These are phyloP conservation scores for Eristalinus aeneus DNA, from an alignment of 2,888 invertebrate species.

Conservation along the genomic window DNA sequence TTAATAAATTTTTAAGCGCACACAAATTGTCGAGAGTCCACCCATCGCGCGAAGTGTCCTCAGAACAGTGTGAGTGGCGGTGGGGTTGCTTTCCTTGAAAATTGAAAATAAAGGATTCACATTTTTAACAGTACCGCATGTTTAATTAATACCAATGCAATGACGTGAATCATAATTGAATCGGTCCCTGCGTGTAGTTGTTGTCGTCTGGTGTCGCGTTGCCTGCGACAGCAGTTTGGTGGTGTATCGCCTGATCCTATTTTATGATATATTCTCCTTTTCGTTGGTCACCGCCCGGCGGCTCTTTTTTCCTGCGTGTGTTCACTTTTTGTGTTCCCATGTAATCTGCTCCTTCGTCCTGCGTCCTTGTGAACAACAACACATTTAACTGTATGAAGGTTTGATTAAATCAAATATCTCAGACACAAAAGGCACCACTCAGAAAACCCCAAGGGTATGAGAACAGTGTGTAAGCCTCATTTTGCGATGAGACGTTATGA, in stretches of 20 bases:
- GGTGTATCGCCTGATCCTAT: background rate
- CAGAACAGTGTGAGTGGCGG: slow-evolving; percentile 10
- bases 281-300: slow-evolving; percentile 45
- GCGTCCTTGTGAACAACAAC: background rate
- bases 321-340: slow-evolving; percentile 43
- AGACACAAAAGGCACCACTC: background rate
- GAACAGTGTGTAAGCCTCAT: background rate
- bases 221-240: slow-evolving; percentile 2
- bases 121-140: slow-evolving; percentile 33
- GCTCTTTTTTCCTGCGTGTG: slow-evolving; percentile 44
- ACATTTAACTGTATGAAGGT: background rate
- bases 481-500: slow-evolving; percentile 57
- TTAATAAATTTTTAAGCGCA: slow-evolving; percentile 62
- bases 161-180: slow-evolving; percentile 67
- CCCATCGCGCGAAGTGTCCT: background rate
- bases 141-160: slow-evolving; percentile 59
- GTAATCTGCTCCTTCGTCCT: background rate
- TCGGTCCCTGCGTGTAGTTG: slow-evolving; percentile 6
- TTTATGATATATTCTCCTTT: slow-evolving; percentile 1
- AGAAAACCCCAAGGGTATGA: background rate
- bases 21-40: slow-evolving; percentile 27
- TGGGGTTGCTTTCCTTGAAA: slow-evolving; percentile 33
- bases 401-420: slow-evolving; percentile 26
- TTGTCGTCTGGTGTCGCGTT: slow-evolving; percentile 12
- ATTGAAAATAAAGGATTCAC: slow-evolving; percentile 64